Evolutionary conservation across 2,797 vertebrate species (phyloP).

Genomic region (Microctenopoma stevenorrisi): DNA sequence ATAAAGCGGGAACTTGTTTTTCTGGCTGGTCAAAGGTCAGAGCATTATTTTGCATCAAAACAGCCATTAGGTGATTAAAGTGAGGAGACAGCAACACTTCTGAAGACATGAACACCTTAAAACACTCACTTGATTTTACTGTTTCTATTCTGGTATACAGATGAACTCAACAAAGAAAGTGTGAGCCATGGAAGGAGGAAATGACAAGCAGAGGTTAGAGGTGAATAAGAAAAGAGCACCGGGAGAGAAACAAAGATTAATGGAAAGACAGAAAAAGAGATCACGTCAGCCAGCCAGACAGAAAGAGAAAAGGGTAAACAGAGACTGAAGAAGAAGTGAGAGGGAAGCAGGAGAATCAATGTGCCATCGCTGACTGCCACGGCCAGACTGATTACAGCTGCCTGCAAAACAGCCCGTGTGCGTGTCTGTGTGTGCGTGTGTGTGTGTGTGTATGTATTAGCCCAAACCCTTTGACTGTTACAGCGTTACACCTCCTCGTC

Average conservation of each 20-base stretch:
- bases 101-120: not conserved
- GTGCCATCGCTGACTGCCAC: conserved; percentile 43
- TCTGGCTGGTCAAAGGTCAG: not conserved
- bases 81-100: not conserved
- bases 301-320: conserved; percentile 42
- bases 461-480: conserved; percentile 47
- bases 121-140: not conserved
- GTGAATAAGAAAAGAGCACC: conserved; percentile 32
- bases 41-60: not conserved
- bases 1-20: not conserved
- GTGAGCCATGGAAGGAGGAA: conserved; percentile 17
- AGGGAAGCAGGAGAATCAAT: conserved; percentile 59
- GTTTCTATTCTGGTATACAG: conserved; percentile 9
- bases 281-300: conserved; percentile 34
- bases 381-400: conserved; percentile 65
- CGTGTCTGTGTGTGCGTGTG: conserved; percentile 3
- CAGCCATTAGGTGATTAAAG: not conserved
- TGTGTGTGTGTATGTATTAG: conserved; percentile 47
- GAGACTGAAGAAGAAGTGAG: conserved; percentile 34
- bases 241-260: conserved; percentile 46
- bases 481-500: conserved; percentile 44
- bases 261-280: conserved; percentile 45
- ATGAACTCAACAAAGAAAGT: not conserved
- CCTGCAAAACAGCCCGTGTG: conserved; percentile 54
- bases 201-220: conserved; percentile 42